These are phyloP conservation scores for Archaeoteleia sp. DNA, from an alignment of 2,888 invertebrate genomes.

Conservation along the genomic window DNA sequence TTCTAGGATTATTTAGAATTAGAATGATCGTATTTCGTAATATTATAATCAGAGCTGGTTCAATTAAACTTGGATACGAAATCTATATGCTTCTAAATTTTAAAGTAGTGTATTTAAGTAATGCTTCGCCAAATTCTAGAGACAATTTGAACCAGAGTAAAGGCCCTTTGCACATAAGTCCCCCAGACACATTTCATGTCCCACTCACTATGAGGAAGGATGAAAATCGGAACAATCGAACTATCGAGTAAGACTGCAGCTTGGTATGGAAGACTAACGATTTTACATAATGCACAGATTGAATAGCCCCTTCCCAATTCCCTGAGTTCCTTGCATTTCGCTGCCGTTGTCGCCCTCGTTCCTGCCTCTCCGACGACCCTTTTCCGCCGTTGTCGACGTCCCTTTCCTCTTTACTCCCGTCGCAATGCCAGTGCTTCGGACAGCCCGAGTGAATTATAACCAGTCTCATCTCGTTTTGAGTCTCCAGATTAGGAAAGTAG, in stretches of 20 bases:
- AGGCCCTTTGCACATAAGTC: no score
- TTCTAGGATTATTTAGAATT: no score
- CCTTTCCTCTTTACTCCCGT: constrained; percentile 41
- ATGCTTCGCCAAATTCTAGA: no score
- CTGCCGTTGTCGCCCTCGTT: constrained; percentile 44
- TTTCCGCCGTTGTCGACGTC: constrained; percentile 40
- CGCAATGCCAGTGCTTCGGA: constrained; percentile 55
- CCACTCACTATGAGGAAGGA: no score
- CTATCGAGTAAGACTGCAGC: constrained; percentile 42
- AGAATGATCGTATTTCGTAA: no score
- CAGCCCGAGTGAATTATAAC: constrained; percentile 62
- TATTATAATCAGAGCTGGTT: no score
- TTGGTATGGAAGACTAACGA: constrained; percentile 57
- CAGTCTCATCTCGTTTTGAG: constrained; percentile 49
- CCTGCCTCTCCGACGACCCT: constrained; percentile 46
- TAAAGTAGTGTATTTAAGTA: no score
- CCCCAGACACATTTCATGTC: no score
- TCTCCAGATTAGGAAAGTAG: constrained; percentile 53
- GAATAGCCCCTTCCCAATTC: constrained; percentile 45
- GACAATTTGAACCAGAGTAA: no score
- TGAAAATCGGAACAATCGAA: constrained; percentile 32
- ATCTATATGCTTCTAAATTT: no score
- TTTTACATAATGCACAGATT: constrained; percentile 65
- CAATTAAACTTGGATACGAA: no score
- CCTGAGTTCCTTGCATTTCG: constrained; percentile 38